Evolutionary conservation across 2,113 vertebrate species (phyloP).

Genomic region (Melierax canorus): DNA sequence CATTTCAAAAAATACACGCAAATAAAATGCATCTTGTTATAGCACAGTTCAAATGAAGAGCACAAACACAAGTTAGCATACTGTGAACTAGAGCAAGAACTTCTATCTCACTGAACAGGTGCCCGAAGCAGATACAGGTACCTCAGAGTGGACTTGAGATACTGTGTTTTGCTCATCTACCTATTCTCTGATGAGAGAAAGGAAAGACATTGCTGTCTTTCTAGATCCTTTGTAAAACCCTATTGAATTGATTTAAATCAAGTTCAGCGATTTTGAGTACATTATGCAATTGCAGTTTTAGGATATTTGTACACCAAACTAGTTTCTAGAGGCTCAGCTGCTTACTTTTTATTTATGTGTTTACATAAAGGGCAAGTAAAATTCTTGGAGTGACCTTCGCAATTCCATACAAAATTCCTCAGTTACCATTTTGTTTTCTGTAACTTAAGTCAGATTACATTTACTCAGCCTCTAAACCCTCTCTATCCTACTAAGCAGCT

Average conservation of each 20-base stretch:
- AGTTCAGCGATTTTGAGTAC: neutral
- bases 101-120: neutral
- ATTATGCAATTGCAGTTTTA: neutral
- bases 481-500: neutral
- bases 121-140: accelerated
- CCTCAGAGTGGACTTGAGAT: neutral
- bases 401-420: neutral
- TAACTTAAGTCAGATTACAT: neutral
- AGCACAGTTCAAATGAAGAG: neutral
- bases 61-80: neutral
- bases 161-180: neutral
- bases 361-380: neutral
- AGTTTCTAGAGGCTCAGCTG: neutral
- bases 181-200: neutral
- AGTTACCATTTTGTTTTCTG: neutral
- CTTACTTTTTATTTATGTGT: neutral
- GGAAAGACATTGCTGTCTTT: neutral
- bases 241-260: neutral
- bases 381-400: neutral
- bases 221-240: neutral
- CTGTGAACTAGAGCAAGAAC: neutral
- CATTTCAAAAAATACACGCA: neutral
- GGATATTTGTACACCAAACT: neutral
- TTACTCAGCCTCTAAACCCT: neutral
- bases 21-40: neutral